Percentiles rank a stretch among this genome's conserved stretches.
Conservation (phyloP, 2,888 invertebrate species). For the Brachylomia viminalis region DNA sequence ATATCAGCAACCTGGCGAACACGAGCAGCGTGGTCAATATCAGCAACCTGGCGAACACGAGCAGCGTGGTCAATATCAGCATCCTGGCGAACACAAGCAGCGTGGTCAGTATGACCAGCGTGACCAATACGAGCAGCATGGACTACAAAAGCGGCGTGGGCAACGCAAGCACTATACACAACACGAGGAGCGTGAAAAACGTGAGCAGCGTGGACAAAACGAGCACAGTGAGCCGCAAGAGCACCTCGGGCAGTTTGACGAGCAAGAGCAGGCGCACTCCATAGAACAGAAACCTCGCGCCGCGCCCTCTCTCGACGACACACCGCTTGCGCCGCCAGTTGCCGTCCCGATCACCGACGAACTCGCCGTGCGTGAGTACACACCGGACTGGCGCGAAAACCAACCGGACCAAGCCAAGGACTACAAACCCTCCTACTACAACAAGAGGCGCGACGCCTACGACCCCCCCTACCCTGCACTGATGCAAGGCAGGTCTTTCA, state of each 20-base stretch:
- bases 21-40: neutral
- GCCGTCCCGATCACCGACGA: neutral
- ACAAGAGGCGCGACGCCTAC: neutral
- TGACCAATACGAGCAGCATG: neutral
- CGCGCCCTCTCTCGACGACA: neutral
- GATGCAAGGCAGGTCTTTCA: constrained; percentile 1
- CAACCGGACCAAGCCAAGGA: neutral
- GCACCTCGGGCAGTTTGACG: constrained; percentile 1
- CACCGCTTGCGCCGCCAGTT: neutral
- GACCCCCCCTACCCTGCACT: neutral
- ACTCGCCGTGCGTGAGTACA: neutral
- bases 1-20: neutral
- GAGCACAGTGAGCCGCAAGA: neutral
- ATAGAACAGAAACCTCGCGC: neutral
- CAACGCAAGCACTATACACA: neutral
- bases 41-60: neutral
- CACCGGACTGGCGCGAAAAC: neutral
- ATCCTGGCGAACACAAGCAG: neutral
- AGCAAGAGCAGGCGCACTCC: neutral
- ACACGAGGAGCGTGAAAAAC: neutral
- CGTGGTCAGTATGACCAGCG: neutral
- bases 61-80: neutral
- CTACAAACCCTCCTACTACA: constrained; percentile 6
- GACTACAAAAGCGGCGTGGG: neutral
- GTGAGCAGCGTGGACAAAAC: neutral